These are phyloP conservation scores for Spinibarbus caldwelli DNA, from an alignment of 2,797 vertebrate genomes.

Conservation along the genomic window DNA sequence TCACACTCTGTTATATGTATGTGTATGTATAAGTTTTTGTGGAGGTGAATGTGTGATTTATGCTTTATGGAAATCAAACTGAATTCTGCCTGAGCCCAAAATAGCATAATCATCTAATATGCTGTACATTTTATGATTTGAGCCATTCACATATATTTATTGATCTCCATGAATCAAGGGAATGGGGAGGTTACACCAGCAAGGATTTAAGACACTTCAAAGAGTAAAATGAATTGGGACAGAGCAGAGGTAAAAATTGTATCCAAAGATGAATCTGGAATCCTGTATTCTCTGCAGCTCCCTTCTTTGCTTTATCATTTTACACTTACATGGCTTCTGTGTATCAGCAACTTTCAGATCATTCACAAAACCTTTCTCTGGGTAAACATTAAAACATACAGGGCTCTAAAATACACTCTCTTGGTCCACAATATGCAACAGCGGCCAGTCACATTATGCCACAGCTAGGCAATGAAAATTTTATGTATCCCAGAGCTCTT, in stretches of 20 bases:
- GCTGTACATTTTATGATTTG: neutral
- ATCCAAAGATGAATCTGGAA: neutral
- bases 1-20: neutral
- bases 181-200: neutral
- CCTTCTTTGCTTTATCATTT: neutral
- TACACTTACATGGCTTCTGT: neutral
- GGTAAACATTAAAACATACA: neutral
- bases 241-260: neutral
- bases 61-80: neutral
- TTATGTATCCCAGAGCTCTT: slow-evolving; percentile 8
- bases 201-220: slow-evolving; percentile 27
- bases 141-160: neutral
- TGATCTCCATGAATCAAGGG: neutral
- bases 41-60: neutral
- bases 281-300: neutral
- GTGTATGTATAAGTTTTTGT: neutral
- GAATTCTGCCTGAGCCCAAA: neutral
- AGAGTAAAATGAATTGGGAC: slow-evolving; percentile 21
- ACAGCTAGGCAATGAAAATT: neutral
- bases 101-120: neutral
- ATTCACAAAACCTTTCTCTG: neutral
- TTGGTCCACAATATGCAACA: neutral
- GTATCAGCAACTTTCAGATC: neutral
- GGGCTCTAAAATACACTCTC: neutral
- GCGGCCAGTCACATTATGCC: neutral